These are phyloP conservation scores for Ameiurus melas DNA, from an alignment of 2,113 vertebrate genomes.

Conservation along the genomic window DNA sequence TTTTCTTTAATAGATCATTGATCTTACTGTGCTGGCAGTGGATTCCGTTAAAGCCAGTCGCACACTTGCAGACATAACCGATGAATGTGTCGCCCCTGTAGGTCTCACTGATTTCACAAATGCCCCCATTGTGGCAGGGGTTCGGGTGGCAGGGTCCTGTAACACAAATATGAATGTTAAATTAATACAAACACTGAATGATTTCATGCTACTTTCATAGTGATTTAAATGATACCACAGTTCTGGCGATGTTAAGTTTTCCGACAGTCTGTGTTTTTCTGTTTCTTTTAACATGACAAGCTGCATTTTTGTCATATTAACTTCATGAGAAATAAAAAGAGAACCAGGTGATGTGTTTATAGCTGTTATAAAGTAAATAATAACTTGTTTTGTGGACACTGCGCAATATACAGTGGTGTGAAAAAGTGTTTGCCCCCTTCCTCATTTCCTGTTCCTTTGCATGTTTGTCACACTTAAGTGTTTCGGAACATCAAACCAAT, in stretches of 20 bases:
- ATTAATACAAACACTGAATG: not conserved
- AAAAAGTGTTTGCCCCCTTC: no score
- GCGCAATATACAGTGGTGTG: not conserved
- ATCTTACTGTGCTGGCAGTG: conserved; percentile 99
- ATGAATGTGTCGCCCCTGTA: conserved; percentile 96
- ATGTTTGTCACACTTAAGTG: no score
- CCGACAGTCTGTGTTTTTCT: not conserved
- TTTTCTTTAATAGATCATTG: conserved; percentile 8
- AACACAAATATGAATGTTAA: conserved; percentile 15
- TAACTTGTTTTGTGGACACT: not conserved
- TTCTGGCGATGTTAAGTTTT: not conserved
- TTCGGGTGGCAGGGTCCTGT: conserved; percentile 93
- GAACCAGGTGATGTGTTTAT: not conserved
- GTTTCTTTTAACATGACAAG: not conserved
- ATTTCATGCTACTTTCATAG: not conserved
- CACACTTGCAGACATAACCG: conserved; percentile 94
- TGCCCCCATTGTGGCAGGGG: conserved; percentile 95
- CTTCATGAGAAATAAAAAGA: not conserved
- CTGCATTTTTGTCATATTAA: not conserved
- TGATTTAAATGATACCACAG: not conserved
- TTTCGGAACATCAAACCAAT: no score
- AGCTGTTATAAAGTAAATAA: not conserved
- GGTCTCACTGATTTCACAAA: conserved; percentile 92
- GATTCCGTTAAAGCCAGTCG: conserved; percentile 88
- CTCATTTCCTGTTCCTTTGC: no score